Conservation (phyloP, 2,113 vertebrate species). For the Callionymus lyra region DNA sequence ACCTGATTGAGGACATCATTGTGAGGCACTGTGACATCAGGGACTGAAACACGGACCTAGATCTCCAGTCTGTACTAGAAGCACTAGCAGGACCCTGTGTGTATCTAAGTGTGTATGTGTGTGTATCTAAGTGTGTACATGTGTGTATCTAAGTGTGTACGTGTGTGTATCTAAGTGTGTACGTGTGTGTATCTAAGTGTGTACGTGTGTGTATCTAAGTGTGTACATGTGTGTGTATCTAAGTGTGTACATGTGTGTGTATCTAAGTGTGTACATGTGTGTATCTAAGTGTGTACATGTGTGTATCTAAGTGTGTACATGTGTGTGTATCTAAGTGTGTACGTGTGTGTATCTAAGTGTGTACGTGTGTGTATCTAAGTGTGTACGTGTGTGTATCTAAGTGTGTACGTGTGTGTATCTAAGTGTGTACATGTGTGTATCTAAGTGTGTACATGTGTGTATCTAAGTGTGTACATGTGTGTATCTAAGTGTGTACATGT, state of each 20-base stretch:
- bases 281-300: neutral
- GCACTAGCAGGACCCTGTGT: constrained; percentile 72
- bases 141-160: neutral
- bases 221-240: neutral
- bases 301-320: neutral
- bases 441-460: no score
- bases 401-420: neutral
- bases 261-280: neutral
- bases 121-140: neutral
- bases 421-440: neutral
- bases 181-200: neutral
- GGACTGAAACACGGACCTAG: no score
- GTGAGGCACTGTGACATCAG: no score
- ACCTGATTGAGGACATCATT: no score
- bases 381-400: neutral
- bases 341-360: neutral
- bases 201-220: neutral
- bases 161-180: neutral
- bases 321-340: neutral
- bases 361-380: neutral
- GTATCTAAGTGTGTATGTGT: neutral
- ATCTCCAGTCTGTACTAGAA: no score
- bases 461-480: neutral
- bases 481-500: neutral
- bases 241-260: no score